Conservation (phyloP, 2,888 invertebrate genomes). For the Eupithecia dodoneata region DNA sequence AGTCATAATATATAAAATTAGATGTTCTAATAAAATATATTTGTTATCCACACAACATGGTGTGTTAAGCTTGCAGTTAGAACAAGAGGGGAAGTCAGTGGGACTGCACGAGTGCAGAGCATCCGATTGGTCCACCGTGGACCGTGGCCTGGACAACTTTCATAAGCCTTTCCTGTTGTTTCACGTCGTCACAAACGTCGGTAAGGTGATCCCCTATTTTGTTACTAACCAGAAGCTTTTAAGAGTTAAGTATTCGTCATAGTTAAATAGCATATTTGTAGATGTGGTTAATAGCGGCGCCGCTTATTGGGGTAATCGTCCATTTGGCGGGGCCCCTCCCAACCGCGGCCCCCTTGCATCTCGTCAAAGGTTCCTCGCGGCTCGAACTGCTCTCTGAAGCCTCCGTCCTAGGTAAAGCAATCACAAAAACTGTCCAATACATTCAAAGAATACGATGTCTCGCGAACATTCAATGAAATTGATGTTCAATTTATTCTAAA, state of each 20-base stretch:
- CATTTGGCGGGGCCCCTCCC: slow-evolving; percentile 83
- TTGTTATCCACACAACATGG: background rate
- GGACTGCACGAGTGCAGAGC: background rate
- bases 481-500: background rate
- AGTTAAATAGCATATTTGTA: slow-evolving; percentile 31
- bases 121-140: background rate
- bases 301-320: slow-evolving; percentile 88
- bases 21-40: background rate
- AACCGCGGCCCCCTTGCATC: slow-evolving; percentile 82
- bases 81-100: slow-evolving; percentile 31
- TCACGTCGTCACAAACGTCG: background rate
- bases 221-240: slow-evolving; percentile 44
- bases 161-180: background rate
- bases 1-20: background rate
- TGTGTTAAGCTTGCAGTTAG: slow-evolving; percentile 36
- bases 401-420: slow-evolving; percentile 82
- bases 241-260: slow-evolving; percentile 35
- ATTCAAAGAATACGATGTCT: slow-evolving; percentile 47
- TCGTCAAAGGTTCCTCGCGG: slow-evolving; percentile 77
- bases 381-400: slow-evolving; percentile 83
- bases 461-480: slow-evolving; percentile 22
- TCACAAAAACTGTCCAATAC: slow-evolving; percentile 78
- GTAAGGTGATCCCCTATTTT: slow-evolving; percentile 37
- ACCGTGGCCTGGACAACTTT: background rate
- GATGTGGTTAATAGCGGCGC: slow-evolving; percentile 83